Percentiles rank a stretch among this genome's conserved stretches.
phyloP scores from a whole-genome alignment of 2,888 invertebrate genomes.

The Mallateleia sp. region DNA sequence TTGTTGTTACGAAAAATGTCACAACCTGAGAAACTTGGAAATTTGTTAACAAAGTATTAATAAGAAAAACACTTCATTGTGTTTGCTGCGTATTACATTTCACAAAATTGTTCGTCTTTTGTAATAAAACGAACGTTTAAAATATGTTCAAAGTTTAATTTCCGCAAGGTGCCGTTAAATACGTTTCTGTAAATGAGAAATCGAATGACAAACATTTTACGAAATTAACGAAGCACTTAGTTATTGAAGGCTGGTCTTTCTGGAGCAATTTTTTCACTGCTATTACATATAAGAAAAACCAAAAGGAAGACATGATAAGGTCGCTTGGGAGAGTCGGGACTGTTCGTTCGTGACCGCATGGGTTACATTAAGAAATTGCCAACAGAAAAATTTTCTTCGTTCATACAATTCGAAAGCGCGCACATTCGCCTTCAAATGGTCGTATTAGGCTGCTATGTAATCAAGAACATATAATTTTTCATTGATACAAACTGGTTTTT shows the following conservation, averaged over 20 bases:
- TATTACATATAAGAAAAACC: constrained; percentile 34
- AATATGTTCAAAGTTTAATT: constrained; percentile 21
- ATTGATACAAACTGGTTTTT: too few relatives aligned
- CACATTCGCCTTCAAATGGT: constrained; percentile 32
- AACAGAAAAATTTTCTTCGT: constrained; percentile 81
- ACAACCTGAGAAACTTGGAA: constrained; percentile 31
- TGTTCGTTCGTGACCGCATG: constrained; percentile 56
- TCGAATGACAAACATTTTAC: constrained; percentile 7
- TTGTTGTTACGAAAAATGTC: constrained; percentile 44
- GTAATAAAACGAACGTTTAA: constrained; percentile 8
- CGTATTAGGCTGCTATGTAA: constrained; percentile 44
- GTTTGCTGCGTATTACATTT: constrained; percentile 13
- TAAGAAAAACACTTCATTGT: constrained; percentile 22
- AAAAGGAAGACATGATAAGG: constrained; percentile 27
- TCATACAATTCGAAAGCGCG: constrained; percentile 36
- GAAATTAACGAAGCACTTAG: constrained; percentile 27
- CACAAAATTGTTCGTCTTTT: constrained; percentile 13
- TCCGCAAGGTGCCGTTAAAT: background rate
- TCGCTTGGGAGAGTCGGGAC: constrained; percentile 40
- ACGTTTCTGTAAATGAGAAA: background rate
- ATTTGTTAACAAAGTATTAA: constrained; percentile 46
- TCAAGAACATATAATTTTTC: constrained; percentile 49
- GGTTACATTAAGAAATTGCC: constrained; percentile 86
- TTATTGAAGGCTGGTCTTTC: constrained; percentile 7
- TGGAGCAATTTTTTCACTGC: constrained; percentile 19